Conservation (phyloP, 2,797 vertebrate genomes). For the Sebastes taczanowskii region DNA sequence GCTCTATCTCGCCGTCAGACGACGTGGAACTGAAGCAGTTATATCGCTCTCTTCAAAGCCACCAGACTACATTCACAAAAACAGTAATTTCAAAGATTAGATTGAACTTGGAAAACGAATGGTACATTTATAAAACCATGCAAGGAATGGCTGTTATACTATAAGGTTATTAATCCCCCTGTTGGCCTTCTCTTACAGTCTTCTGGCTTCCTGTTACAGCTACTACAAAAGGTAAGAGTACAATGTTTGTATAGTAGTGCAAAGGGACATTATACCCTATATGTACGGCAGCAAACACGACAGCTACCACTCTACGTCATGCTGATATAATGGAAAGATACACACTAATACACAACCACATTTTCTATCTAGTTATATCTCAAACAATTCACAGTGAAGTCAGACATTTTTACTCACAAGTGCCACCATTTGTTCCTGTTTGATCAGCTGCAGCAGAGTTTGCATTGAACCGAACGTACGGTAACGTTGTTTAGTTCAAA, state of each 20-base stretch:
- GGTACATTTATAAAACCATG: neutral
- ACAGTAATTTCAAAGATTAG: no score
- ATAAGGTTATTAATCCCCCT: neutral
- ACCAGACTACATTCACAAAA: no score
- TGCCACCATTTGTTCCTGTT: neutral
- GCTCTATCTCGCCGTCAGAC: no score
- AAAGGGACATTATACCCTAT: neutral
- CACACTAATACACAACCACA: neutral
- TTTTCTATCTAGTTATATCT: neutral
- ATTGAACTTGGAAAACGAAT: no score
- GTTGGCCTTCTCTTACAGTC: neutral
- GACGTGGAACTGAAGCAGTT: no score
- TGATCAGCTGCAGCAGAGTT: neutral
- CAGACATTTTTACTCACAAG: neutral
- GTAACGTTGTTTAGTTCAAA: neutral
- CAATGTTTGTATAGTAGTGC: no score
- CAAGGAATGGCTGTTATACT: neutral
- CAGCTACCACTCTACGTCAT: neutral
- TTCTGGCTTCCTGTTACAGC: neutral
- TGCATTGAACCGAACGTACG: neutral
- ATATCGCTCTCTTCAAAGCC: no score
- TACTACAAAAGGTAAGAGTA: slow-evolving; percentile 1
- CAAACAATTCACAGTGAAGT: neutral
- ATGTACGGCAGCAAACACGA: neutral
- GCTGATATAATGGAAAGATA: neutral